Evolutionary conservation across 2,113 vertebrate species (phyloP), one percentile per base, ranked within the genome.

Genomic region (Megaceryle maxima): DNA sequence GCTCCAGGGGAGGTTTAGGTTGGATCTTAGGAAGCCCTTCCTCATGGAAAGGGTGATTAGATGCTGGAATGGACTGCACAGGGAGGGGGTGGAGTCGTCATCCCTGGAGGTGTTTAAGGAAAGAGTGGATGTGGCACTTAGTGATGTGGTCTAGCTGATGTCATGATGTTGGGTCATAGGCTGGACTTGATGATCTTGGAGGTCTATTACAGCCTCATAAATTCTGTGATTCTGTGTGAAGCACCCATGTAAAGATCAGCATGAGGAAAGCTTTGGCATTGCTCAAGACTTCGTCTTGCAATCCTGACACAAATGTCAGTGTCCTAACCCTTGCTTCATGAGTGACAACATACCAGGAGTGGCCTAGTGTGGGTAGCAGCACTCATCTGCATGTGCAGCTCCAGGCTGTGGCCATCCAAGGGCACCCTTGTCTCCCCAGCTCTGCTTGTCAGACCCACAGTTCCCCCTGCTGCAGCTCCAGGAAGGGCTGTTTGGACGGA

Each of bases 371-470:
- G 16, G 29, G 33, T 64, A 50, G 60, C 66, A 78, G 35, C 66
- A 37, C 46, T 28, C 3, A 1, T 19, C 90, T n/a, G 37, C 5
- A 3, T 1, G 0, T 73, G 66, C 59, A 68, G 41, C 44, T 60
- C 11, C 28, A 20, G 37, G 29, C 64, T 35, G 62, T 0, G 6
- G 33, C 9, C 46, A 31, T 26, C 35, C 28, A 22, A 35, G 55
- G 46, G 9, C 33, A 53, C 39, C 13, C 39, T 48, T 1, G 16
- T n/a, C 19, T 1, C 33, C 29, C 10, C 16, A 6, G 33, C 2
- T 33, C n/a, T 10, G 22, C 75, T 72, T 1, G 0, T 48, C 3
- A 2, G 29, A 33, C 41, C 25, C 21, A 1, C 3, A 2, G 14
- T 29, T 66, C 21, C 66, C 26, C 44, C 37, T 0, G 2, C 29